Base-by-base conservation (phyloP, 2,113 vertebrate species). In the Turdus rufiventris region DNA sequence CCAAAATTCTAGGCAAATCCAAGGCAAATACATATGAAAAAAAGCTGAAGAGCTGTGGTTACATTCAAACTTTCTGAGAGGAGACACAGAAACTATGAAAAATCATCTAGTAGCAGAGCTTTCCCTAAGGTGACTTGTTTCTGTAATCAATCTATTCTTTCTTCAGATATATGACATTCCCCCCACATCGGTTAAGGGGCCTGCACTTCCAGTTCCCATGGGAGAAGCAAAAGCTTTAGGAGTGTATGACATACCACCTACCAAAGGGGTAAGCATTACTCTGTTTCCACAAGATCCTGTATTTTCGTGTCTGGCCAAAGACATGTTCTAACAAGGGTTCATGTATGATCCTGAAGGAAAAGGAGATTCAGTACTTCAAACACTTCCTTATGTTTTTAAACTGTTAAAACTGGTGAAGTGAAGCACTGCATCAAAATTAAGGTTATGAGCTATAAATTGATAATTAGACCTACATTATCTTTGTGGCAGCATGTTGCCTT, bases 121-220 rank as follows among this genome's bases (percentile, higher is more conserved):
- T 76, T 72, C 25, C 18, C n/a, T 14, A 31, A 70, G 26, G 25
- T 53, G 42, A 51, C 68, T 89, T 77, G 26, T 51, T 91, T 82
- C 53, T 45, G 7, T 97, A 88, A 97, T 25, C 8, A 29, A 0
- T 51, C 56, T 90, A 23, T 96, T 96, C 86, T 96, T 88, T 82
- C 78, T 91, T 48, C 96, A 99, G 99, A 98, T 99, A n/a, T 99
- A 99, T 12, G 99, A 99, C 89, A 97, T 99, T 76, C 99, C 99
- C 33, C 98, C 98, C 5, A 96, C 98, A 47, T 98, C 98, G 2
- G 83, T 97, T 93, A 98, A 97, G 81, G 98, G 96, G 23, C 84
- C 97, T 31, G 36, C 61, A 28, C 96, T 97, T 93, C 91, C 97
- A 8, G 89, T 94, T 91, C 97, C 98, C 24, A 68, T 95, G 42